Conservation (phyloP, 2,888 invertebrate genomes). For the Mechanitis messenoides region DNA sequence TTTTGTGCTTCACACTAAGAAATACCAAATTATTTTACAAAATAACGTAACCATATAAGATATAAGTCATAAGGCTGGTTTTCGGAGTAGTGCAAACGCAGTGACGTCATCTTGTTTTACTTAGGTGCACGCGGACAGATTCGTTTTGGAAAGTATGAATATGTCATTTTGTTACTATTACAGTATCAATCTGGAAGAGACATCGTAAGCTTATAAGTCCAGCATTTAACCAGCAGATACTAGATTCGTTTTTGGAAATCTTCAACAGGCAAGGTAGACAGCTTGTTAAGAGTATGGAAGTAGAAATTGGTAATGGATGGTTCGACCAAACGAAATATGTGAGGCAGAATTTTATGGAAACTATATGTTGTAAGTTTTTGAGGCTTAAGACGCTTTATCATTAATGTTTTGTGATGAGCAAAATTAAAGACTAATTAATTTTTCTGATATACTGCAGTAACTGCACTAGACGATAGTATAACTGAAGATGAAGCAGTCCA, state of each 20-base stretch:
- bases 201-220: slow-evolving; percentile 45
- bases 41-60: too few relatives aligned
- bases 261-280: slow-evolving; percentile 38
- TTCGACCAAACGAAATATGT: slow-evolving; percentile 38
- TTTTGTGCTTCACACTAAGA: too few relatives aligned
- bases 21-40: too few relatives aligned
- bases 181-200: slow-evolving; percentile 43
- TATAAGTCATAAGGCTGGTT: too few relatives aligned
- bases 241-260: slow-evolving; percentile 37
- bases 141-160: too few relatives aligned
- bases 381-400: not conserved
- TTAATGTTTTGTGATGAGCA: not conserved
- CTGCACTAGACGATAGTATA: slow-evolving; percentile 36
- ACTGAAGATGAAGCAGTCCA: slow-evolving; percentile 34
- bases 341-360: slow-evolving; percentile 36
- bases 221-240: slow-evolving; percentile 39
- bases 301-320: slow-evolving; percentile 33
- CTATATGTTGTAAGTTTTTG: slow-evolving; percentile 40
- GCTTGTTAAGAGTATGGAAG: slow-evolving; percentile 31
- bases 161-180: not conserved
- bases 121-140: too few relatives aligned
- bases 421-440: not conserved
- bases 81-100: too few relatives aligned
- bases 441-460: slow-evolving; percentile 29
- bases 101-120: too few relatives aligned